Conservation (phyloP, 1,140 invertebrate genomes). For the Mycetomoellerius zeteki region DNA sequence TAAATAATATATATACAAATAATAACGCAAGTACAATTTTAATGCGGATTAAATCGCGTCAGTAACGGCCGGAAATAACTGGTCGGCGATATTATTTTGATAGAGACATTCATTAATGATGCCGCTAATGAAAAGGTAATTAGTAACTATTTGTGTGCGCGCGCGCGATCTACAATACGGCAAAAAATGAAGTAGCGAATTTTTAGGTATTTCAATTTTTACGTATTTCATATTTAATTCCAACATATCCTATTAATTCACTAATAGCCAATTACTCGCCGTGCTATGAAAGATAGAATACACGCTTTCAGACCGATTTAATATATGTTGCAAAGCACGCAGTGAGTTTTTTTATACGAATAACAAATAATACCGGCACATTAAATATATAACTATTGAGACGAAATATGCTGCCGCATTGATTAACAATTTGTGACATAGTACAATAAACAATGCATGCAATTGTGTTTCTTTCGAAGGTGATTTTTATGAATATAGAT, state of each 20-base stretch:
- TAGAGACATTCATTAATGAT: slow-evolving; percentile 38
- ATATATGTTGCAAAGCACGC: neutral
- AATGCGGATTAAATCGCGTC: slow-evolving; percentile 48
- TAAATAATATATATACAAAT: slow-evolving; percentile 53
- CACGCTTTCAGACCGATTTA: neutral
- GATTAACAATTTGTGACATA: neutral
- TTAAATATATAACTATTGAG: slow-evolving; percentile 18
- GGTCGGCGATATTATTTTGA: slow-evolving; percentile 28
- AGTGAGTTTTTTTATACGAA: neutral
- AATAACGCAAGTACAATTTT: slow-evolving; percentile 46
- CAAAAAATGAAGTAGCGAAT: neutral
- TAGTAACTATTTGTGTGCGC: slow-evolving; percentile 24
- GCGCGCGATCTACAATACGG: neutral
- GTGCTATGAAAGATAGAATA: neutral
- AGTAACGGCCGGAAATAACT: slow-evolving; percentile 33
- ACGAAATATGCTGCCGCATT: neutral
- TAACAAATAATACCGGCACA: slow-evolving; percentile 1
- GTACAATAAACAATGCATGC: neutral
- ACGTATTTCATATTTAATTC: slow-evolving; percentile 36
- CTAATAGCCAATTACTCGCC: slow-evolving; percentile 47
- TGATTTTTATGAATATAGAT: neutral
- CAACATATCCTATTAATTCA: slow-evolving; percentile 6
- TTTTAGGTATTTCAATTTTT: slow-evolving; percentile 10
- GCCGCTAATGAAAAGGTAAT: slow-evolving; percentile 53
- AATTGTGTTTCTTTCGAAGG: neutral